phyloP scores from a whole-genome alignment of 2,797 vertebrate species.

The Luscinia megarhynchos region DNA sequence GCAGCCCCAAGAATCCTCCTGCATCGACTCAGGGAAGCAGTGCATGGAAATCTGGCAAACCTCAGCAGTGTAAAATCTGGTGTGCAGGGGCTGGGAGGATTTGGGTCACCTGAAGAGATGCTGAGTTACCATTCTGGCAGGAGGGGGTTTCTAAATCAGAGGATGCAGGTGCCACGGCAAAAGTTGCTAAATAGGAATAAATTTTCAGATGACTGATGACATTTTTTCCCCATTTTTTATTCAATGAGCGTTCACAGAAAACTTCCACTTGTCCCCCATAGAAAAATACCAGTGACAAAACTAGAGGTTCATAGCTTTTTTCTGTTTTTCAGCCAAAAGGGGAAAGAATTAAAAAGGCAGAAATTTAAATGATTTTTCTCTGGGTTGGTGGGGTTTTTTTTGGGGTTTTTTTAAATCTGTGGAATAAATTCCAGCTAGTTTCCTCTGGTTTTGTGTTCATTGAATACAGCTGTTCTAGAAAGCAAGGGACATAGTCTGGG shows the following conservation, averaged over 20 bases:
- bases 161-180: background rate
- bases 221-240: background rate
- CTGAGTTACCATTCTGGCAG: background rate
- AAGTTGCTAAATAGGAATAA: background rate
- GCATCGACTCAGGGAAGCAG: constrained; percentile 38
- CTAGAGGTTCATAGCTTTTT: background rate
- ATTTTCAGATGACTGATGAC: background rate
- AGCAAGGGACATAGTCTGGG: background rate
- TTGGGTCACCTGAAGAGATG: background rate
- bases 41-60: constrained; percentile 39
- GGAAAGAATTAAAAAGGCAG: background rate
- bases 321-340: background rate
- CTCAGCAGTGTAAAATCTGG: background rate
- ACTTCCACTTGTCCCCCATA: background rate
- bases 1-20: constrained; percentile 83
- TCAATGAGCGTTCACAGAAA: background rate
- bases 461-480: background rate
- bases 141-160: background rate
- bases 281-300: background rate
- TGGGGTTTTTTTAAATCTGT: too few species aligned
- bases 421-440: background rate
- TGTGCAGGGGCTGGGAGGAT: background rate
- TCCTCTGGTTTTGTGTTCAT: background rate
- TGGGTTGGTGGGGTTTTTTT: too few species aligned
- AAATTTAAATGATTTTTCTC: background rate